phyloP scores from a whole-genome alignment of 2,797 vertebrate species.

The Coilia nasus region DNA sequence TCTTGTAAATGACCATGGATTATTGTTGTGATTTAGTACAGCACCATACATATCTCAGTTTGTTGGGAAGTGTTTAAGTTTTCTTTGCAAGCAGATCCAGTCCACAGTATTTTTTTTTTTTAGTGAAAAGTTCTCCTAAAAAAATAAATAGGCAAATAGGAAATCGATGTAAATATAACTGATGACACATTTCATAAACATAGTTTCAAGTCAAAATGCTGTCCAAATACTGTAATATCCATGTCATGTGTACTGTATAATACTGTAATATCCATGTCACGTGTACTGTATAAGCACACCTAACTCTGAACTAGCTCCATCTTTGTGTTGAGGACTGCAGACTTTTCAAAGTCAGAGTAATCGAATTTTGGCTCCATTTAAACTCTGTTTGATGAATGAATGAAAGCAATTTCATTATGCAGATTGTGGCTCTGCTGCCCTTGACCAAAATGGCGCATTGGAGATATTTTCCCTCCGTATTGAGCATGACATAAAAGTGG shows the following conservation, averaged over 20 bases:
- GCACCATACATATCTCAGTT: neutral
- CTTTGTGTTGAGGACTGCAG: conserved; percentile 1
- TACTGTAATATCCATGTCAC: neutral
- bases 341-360: conserved; percentile 24
- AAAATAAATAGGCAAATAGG: neutral
- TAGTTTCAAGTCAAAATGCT: neutral
- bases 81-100: neutral
- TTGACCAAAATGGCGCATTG: neutral
- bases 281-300: neutral
- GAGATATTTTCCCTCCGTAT: neutral
- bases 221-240: neutral
- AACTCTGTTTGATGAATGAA: conserved; percentile 1
- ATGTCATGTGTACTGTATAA: neutral
- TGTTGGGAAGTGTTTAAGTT: neutral
- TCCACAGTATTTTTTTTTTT: neutral
- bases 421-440: neutral
- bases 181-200: neutral
- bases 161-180: neutral
- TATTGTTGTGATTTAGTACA: neutral
- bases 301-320: neutral
- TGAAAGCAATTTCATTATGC: conserved; percentile 22
- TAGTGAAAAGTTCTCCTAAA: neutral
- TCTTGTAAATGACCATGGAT: neutral
- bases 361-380: conserved; percentile 8
- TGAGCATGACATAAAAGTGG: neutral